Percentiles rank a stretch among this genome's conserved stretches.
phyloP scores from a whole-genome alignment of 2,113 vertebrate genomes.

The Coregonus clupeaformis region DNA sequence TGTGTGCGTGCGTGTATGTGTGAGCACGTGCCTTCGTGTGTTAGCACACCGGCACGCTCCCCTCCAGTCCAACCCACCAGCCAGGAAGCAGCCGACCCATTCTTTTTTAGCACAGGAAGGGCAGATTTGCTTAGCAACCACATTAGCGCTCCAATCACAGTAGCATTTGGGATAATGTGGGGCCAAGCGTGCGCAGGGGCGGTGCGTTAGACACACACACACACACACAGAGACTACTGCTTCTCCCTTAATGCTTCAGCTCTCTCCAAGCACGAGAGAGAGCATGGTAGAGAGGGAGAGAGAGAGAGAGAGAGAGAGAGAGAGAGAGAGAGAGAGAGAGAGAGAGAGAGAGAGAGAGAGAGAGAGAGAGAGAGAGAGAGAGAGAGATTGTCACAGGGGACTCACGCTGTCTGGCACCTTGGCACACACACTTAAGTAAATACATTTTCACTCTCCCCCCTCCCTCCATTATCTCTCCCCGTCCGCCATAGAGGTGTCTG shows the following conservation, averaged over 20 bases:
- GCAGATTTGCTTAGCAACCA: slow-evolving; percentile 73
- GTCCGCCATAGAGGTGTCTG: slow-evolving; percentile 40
- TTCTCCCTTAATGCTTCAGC: slow-evolving; percentile 45
- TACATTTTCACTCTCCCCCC: slow-evolving; percentile 52
- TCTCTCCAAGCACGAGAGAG: slow-evolving; percentile 50
- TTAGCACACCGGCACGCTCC: background rate
- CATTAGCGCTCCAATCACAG: slow-evolving; percentile 67
- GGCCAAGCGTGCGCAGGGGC: slow-evolving; percentile 45
- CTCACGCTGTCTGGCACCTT: slow-evolving; percentile 60
- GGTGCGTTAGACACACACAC: slow-evolving; percentile 36
- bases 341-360: background rate
- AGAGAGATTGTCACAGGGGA: slow-evolving; percentile 22
- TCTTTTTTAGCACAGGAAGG: slow-evolving; percentile 65
- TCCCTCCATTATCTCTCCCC: background rate
- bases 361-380: background rate
- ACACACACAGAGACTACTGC: slow-evolving; percentile 36
- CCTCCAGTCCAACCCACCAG: slow-evolving; percentile 44
- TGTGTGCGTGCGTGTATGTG: background rate
- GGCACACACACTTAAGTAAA: slow-evolving; percentile 54
- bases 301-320: background rate
- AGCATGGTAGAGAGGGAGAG: slow-evolving; percentile 12
- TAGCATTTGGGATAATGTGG: slow-evolving; percentile 62
- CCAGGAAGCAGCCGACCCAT: slow-evolving; percentile 56
- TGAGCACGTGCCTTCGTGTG: background rate
- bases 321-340: slow-evolving; percentile 2